Conservation (phyloP, 2,888 invertebrate species). For the Apoderus coryli region DNA sequence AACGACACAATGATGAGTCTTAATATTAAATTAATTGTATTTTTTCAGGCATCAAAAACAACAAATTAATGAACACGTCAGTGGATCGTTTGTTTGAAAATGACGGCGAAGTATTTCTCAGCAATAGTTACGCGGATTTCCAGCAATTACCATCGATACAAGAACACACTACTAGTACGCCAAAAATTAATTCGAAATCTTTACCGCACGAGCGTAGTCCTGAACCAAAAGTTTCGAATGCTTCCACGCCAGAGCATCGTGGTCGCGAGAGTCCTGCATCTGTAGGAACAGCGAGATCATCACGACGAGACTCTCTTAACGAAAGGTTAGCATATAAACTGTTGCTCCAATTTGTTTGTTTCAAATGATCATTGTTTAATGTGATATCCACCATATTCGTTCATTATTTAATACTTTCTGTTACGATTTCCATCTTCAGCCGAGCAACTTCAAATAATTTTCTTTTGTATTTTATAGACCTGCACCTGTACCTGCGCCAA, state of each 20-base stretch:
- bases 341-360: too few species aligned
- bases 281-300: constrained; percentile 52
- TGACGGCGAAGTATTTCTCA: constrained; percentile 55
- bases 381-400: too few species aligned
- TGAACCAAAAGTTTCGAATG: constrained; percentile 36
- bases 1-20: too few species aligned
- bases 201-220: constrained; percentile 38
- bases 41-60: constrained; percentile 46
- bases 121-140: constrained; percentile 53
- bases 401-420: too few species aligned
- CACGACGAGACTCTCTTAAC: constrained; percentile 47
- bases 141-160: constrained; percentile 45
- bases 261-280: constrained; percentile 52
- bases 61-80: constrained; percentile 75
- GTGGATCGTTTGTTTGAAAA: constrained; percentile 80
- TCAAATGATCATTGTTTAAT: too few species aligned
- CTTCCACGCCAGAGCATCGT: constrained; percentile 56
- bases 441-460: too few species aligned
- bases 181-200: constrained; percentile 22
- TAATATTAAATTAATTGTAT: too few species aligned
- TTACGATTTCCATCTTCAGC: too few species aligned
- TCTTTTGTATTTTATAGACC: constrained; percentile 19
- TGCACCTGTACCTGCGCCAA: constrained; percentile 21
- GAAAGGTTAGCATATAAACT: constrained; percentile 35
- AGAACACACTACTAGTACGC: constrained; percentile 35